phyloP scores from a whole-genome alignment of 1,140 invertebrate species.

The Muscidifurax raptorellus region DNA sequence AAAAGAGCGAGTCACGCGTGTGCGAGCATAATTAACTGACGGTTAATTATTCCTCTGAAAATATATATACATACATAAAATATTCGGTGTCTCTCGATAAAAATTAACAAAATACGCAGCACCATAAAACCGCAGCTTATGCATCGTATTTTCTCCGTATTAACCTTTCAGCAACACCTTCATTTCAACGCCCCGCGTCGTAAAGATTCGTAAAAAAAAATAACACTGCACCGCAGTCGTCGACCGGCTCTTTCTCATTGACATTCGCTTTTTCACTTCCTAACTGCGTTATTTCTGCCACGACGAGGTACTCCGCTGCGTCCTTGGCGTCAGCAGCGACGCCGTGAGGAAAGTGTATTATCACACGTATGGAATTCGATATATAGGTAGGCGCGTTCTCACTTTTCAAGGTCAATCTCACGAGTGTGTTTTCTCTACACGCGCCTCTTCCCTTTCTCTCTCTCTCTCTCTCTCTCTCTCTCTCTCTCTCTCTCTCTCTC shows the following conservation, averaged over 20 bases:
- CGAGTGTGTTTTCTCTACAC: background rate
- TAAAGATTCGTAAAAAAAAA: background rate
- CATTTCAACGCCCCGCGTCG: background rate
- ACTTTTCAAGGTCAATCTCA: constrained; percentile 39
- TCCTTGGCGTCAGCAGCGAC: background rate
- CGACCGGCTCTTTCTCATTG: constrained; percentile 25
- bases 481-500: background rate
- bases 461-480: background rate
- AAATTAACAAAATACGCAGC: background rate
- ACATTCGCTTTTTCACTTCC: constrained; percentile 32
- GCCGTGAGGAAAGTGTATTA: constrained; percentile 20
- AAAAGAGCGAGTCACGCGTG: background rate
- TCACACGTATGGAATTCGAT: constrained; percentile 37
- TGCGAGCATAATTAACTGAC: background rate
- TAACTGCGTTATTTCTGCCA: background rate
- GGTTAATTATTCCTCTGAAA: background rate
- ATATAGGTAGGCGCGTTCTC: constrained; percentile 15
- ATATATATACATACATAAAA: background rate
- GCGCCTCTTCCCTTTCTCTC: background rate
- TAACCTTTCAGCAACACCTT: background rate
- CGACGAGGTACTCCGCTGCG: background rate
- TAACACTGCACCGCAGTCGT: background rate
- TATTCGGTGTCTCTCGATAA: too few species aligned
- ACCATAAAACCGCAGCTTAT: too few species aligned
- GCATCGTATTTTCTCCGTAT: background rate